Evolutionary conservation across 1,140 invertebrate genomes (phyloP).

Genomic region (Dendroctonus ponderosae): DNA sequence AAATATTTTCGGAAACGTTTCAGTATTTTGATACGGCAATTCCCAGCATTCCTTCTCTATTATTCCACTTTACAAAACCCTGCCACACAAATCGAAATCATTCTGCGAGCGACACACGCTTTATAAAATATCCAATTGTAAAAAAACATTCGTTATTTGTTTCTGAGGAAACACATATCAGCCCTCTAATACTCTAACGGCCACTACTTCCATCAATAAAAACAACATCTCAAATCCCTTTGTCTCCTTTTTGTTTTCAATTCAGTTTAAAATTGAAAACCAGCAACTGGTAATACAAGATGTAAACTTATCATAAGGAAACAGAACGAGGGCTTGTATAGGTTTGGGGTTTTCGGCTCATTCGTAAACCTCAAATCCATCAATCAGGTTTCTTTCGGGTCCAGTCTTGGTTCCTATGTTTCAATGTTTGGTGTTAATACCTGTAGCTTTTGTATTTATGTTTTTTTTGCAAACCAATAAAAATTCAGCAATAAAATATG

Average conservation of each 20-base stretch:
- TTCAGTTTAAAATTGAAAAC: conserved; percentile 30
- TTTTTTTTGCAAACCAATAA: too few species aligned
- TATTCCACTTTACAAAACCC: too few species aligned
- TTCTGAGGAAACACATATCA: too few species aligned
- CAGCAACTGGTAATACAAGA: conserved; percentile 25
- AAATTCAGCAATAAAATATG: too few species aligned
- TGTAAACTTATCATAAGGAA: conserved; percentile 22
- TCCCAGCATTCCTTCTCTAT: too few species aligned
- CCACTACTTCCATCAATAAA: conserved; percentile 8
- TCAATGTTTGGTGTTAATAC: neutral
- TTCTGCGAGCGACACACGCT: too few species aligned
- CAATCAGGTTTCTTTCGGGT: neutral
- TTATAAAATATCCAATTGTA: too few species aligned
- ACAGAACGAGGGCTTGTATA: conserved; percentile 13
- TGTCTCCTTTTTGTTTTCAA: conserved; percentile 18
- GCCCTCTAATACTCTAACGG: neutral
- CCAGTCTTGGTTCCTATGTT: neutral
- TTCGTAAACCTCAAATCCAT: conserved; percentile 3
- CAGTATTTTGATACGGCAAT: too few species aligned
- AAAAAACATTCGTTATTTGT: too few species aligned
- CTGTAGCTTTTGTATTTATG: too few species aligned
- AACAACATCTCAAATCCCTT: conserved; percentile 15
- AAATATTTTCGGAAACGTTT: too few species aligned
- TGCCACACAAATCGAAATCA: too few species aligned
- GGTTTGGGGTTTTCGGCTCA: neutral